These are phyloP conservation scores for Tringa solitaria DNA, from an alignment of 2,113 vertebrate genomes.

Conservation along the genomic window DNA sequence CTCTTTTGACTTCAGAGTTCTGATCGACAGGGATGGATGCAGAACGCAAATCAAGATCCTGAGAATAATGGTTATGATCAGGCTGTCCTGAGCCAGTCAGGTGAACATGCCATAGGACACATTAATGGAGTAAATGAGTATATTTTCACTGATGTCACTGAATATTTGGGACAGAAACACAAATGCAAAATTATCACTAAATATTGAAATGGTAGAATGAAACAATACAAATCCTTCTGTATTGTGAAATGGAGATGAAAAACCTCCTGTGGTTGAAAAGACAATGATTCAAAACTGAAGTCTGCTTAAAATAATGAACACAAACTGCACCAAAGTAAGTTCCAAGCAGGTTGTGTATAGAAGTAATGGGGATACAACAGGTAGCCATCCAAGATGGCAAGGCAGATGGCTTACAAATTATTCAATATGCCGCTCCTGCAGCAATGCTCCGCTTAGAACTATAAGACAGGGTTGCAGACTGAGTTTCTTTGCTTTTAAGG, in stretches of 20 bases:
- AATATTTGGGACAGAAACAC: background rate
- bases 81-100: background rate
- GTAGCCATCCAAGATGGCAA: background rate
- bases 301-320: background rate
- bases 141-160: background rate
- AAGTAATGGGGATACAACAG: background rate
- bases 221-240: background rate
- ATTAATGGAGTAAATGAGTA: background rate
- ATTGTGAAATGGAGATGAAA: background rate
- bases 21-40: background rate
- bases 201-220: background rate
- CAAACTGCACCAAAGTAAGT: background rate
- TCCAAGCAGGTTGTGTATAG: background rate
- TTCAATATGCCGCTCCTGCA: background rate
- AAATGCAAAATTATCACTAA: background rate
- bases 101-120: background rate
- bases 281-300: background rate
- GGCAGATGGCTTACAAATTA: background rate
- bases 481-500: background rate
- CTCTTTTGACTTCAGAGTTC: background rate
- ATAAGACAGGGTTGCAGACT: background rate
- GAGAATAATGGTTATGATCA: constrained; percentile 11
- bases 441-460: background rate
- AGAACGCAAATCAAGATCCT: background rate
- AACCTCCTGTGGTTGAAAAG: background rate